Conservation (phyloP, 2,113 vertebrate genomes). For the Gopherus flavomarginatus region DNA sequence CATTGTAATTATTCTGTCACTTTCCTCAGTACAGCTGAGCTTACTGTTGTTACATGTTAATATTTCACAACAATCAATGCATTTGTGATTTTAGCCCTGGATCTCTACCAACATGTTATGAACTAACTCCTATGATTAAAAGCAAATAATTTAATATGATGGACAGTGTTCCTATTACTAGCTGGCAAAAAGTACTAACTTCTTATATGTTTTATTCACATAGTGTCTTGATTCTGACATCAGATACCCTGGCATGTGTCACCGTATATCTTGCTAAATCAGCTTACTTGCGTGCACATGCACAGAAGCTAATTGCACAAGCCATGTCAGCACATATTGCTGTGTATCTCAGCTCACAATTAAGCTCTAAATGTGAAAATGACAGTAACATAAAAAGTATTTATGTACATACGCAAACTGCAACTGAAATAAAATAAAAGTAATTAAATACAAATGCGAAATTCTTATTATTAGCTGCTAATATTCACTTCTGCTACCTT, state of each 20-base stretch:
- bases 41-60: slow-evolving; percentile 67
- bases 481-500: slow-evolving; percentile 34
- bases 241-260: background rate
- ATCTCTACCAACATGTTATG: slow-evolving; percentile 43
- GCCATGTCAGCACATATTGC: slow-evolving; percentile 16
- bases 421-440: slow-evolving; percentile 22
- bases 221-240: slow-evolving; percentile 11
- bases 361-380: slow-evolving; percentile 14
- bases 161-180: background rate
- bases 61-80: slow-evolving; percentile 69
- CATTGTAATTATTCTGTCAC: slow-evolving; percentile 44
- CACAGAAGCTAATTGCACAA: slow-evolving; percentile 1
- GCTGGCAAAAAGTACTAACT: background rate
- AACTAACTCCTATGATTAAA: slow-evolving; percentile 43
- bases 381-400: slow-evolving; percentile 16
- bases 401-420: slow-evolving; percentile 6
- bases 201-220: background rate
- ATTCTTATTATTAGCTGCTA: slow-evolving; percentile 24
- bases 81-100: slow-evolving; percentile 43
- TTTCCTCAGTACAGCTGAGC: slow-evolving; percentile 51
- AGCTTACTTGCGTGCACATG: slow-evolving; percentile 31
- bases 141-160: slow-evolving; percentile 34
- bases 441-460: slow-evolving; percentile 23
- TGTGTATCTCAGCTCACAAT: slow-evolving; percentile 3
- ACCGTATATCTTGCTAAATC: slow-evolving; percentile 45